Evolutionary conservation across 2,888 invertebrate species (phyloP).

Genomic region (Caenorhabditis afra): DNA sequence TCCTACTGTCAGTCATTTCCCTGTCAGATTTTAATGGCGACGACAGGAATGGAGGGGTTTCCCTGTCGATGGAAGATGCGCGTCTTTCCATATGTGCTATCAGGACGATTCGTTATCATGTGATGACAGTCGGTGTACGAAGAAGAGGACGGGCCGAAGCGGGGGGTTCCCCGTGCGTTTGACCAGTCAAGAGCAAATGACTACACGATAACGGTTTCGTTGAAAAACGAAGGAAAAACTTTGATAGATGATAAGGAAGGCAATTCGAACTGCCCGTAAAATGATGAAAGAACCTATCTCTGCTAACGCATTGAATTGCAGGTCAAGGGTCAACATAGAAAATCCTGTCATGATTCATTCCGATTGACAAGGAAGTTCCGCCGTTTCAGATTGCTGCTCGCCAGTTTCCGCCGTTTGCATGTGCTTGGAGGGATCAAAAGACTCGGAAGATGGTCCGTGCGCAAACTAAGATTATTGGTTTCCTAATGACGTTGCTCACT

Average conservation of each 20-base stretch:
- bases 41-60: constrained; percentile 30
- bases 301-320: too few relatives aligned
- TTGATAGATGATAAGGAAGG: too few relatives aligned
- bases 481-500: constrained; percentile 12
- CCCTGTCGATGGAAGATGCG: constrained; percentile 22
- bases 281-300: too few relatives aligned
- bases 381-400: constrained; percentile 5
- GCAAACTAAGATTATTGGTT: constrained; percentile 20
- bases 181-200: constrained; percentile 11
- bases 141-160: background rate
- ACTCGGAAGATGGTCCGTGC: background rate
- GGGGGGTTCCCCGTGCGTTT: constrained; percentile 41
- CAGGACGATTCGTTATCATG: constrained; percentile 35
- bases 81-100: constrained; percentile 49
- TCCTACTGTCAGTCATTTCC: constrained; percentile 30
- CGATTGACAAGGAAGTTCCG: constrained; percentile 12
- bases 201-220: constrained; percentile 6
- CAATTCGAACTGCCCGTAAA: too few relatives aligned
- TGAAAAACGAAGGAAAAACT: constrained; percentile 9
- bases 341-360: too few relatives aligned
- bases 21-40: constrained; percentile 26
- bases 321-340: too few relatives aligned
- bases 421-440: constrained; percentile 1
- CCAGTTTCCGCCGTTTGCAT: constrained; percentile 1
- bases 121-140: background rate